These are phyloP conservation scores for Diorhabda carinulata DNA, from an alignment of 1,140 invertebrate species.

Conservation along the genomic window DNA sequence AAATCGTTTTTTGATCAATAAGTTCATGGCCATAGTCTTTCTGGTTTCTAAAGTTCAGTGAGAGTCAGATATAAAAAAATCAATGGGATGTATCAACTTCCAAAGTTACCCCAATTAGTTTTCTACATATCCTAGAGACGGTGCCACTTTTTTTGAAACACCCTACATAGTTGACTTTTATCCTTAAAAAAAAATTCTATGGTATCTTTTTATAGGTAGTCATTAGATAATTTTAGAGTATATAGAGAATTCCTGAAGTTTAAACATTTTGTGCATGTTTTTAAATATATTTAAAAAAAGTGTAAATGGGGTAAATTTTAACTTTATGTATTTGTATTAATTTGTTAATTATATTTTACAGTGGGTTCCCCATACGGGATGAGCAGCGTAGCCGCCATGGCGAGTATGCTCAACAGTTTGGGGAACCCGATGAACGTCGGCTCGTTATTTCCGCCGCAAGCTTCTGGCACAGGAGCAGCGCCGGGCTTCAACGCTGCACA, in stretches of 20 bases:
- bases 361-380: conserved; percentile 44
- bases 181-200: too few species aligned
- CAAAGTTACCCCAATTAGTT: too few species aligned
- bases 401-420: conserved; percentile 45
- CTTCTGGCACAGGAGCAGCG: conserved; percentile 43
- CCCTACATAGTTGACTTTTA: too few species aligned
- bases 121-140: too few species aligned
- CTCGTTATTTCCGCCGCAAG: conserved; percentile 37
- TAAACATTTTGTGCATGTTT: neutral
- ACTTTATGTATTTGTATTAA: neutral
- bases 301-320: neutral
- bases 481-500: conserved; percentile 63
- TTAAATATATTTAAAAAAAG: neutral
- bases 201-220: too few species aligned
- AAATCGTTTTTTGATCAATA: too few species aligned
- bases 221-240: too few species aligned
- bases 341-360: conserved; percentile 24
- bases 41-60: too few species aligned
- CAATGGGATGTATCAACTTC: too few species aligned
- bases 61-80: too few species aligned
- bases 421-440: conserved; percentile 42
- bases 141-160: too few species aligned
- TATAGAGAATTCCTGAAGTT: neutral
- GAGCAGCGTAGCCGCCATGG: conserved; percentile 46
- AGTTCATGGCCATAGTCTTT: too few species aligned